Percentiles rank a stretch among this genome's conserved stretches.
Conservation (phyloP, 2,113 vertebrate genomes). For the Triplophysa rosa region DNA sequence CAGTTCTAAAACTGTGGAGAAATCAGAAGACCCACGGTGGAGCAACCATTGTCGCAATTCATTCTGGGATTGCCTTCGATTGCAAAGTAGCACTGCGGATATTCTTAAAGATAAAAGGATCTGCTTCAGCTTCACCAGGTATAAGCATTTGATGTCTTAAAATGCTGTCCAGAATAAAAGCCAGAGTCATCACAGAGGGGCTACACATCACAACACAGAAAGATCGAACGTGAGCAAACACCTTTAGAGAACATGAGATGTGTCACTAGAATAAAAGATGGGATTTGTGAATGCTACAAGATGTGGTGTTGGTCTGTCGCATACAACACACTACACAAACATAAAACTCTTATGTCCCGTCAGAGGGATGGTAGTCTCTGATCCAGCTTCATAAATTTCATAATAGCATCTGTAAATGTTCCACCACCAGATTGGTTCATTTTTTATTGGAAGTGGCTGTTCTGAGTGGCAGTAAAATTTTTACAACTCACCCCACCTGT, state of each 20-base stretch:
- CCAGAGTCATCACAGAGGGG: conserved; percentile 5
- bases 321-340: no score
- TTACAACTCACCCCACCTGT: neutral
- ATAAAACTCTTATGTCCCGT: neutral
- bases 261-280: neutral
- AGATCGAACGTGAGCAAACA: neutral
- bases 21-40: no score
- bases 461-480: neutral
- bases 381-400: neutral
- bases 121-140: no score
- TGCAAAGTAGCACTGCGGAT: no score
- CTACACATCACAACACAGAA: neutral
- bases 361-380: neutral
- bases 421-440: neutral
- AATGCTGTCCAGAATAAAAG: neutral
- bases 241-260: no score
- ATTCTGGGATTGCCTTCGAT: no score
- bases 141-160: neutral
- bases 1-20: no score
- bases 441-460: conserved; percentile 4
- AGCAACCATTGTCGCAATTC: neutral
- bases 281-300: neutral
- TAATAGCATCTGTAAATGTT: neutral
- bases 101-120: no score
- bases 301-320: no score